Percentiles rank a stretch among this genome's conserved stretches.
phyloP scores from a whole-genome alignment of 2,113 vertebrate genomes.

The Pomatostomus ruficeps region DNA sequence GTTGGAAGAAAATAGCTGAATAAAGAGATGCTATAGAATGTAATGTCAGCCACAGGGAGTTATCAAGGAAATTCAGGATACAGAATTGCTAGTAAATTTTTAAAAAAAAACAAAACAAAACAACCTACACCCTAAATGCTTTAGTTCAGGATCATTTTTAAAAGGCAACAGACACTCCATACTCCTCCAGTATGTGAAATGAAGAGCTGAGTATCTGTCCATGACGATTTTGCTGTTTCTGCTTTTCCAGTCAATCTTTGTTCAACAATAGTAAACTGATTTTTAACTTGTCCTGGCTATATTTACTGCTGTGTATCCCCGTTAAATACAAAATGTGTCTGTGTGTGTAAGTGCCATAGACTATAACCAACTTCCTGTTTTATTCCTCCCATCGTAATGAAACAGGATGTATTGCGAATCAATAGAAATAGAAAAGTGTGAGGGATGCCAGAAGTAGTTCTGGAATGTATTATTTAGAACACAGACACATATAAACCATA shows the following conservation, averaged over 20 bases:
- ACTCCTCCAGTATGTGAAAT: neutral
- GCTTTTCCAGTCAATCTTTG: neutral
- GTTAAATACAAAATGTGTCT: neutral
- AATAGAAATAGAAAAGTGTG: neutral
- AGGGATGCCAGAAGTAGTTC: neutral
- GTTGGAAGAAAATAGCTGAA: neutral
- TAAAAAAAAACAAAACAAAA: neutral
- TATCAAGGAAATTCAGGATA: conserved; percentile 4
- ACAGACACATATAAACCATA: neutral
- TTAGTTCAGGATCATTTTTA: neutral
- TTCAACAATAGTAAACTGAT: neutral
- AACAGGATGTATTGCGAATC: neutral
- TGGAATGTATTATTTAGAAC: neutral
- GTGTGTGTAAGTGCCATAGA: neutral
- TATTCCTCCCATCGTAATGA: neutral
- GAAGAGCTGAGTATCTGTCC: neutral
- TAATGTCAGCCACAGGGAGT: neutral
- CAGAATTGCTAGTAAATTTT: neutral
- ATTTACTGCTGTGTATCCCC: neutral
- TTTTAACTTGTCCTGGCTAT: neutral
- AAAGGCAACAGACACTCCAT: neutral
- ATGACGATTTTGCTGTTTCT: neutral
- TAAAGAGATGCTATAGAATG: neutral
- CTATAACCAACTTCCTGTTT: neutral
- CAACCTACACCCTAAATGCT: neutral